These are phyloP conservation scores for Troides oblongomaculatus DNA, from an alignment of 2,888 invertebrate species.

Conservation along the genomic window DNA sequence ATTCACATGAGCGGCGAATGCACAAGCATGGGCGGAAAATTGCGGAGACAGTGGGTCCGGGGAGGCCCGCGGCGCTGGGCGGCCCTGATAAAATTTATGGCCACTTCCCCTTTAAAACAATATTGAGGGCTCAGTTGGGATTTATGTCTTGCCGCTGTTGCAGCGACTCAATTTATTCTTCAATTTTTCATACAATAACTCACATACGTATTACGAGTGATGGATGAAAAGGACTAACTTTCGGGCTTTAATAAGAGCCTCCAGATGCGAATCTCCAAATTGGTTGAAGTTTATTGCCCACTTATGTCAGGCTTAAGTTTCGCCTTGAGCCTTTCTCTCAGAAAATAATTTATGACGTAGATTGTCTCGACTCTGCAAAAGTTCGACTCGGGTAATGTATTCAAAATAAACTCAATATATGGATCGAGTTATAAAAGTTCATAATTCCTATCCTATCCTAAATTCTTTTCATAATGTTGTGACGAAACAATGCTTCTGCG, in stretches of 20 bases:
- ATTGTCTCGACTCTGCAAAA: slow-evolving; percentile 71
- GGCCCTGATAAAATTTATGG: slow-evolving; percentile 81
- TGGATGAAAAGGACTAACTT: slow-evolving; percentile 81
- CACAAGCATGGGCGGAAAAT: slow-evolving; percentile 71
- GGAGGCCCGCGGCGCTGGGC: slow-evolving; percentile 62
- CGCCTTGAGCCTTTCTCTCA: slow-evolving; percentile 75
- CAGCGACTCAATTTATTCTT: slow-evolving; percentile 81
- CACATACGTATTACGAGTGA: slow-evolving; percentile 80
- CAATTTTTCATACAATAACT: slow-evolving; percentile 81
- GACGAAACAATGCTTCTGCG: background rate
- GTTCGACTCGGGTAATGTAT: slow-evolving; percentile 55
- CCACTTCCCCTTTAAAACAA: slow-evolving; percentile 81
- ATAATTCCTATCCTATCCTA: background rate
- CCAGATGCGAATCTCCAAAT: slow-evolving; percentile 81
- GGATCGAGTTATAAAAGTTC: slow-evolving; percentile 26
- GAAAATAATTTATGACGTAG: slow-evolving; percentile 78
- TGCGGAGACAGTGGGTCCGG: slow-evolving; percentile 53
- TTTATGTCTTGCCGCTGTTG: slow-evolving; percentile 80
- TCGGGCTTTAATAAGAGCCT: slow-evolving; percentile 81
- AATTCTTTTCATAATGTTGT: slow-evolving; percentile 17
- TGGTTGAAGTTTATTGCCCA: slow-evolving; percentile 80
- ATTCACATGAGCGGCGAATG: slow-evolving; percentile 65
- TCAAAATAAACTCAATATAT: slow-evolving; percentile 41
- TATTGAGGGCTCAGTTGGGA: slow-evolving; percentile 81
- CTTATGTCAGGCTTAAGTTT: slow-evolving; percentile 80